Percentiles rank a stretch among this genome's conserved stretches.
Conservation (phyloP, 53 echinoderm and acorn worm genomes). For the Crossaster papposus region DNA sequence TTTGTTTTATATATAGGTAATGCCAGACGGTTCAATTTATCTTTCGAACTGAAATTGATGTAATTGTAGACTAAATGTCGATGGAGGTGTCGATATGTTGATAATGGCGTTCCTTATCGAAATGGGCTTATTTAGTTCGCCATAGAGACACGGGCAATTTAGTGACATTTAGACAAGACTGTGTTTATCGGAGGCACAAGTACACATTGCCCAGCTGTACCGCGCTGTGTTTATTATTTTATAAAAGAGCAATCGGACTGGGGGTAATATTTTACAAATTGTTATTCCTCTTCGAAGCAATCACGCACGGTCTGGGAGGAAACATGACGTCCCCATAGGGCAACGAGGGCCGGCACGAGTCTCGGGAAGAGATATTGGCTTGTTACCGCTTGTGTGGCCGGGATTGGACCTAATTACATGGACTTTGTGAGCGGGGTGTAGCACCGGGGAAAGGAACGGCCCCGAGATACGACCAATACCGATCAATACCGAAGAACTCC, state of each 20-base stretch:
- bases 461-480: slow-evolving; percentile 17
- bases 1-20: not conserved
- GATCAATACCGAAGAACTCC: slow-evolving; percentile 21
- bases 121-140: not conserved
- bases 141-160: not conserved
- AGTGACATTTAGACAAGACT: not conserved
- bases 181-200: not conserved
- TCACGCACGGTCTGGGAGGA: slow-evolving; percentile 7
- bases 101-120: not conserved
- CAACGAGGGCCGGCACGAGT: not conserved
- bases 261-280: slow-evolving; percentile 27
- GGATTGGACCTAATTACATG: slow-evolving; percentile 42
- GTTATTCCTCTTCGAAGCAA: not conserved
- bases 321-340: not conserved
- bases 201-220: slow-evolving; percentile 1
- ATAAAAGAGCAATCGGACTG: not conserved
- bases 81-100: too few species aligned
- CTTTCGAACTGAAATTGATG: too few species aligned
- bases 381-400: not conserved
- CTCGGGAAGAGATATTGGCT: not conserved
- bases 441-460: not conserved
- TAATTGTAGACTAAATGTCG: too few species aligned
- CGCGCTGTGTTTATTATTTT: slow-evolving; percentile 13
- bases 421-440: slow-evolving; percentile 13
- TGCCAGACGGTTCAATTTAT: not conserved